Conservation (phyloP, 2,888 invertebrate species). For the Vanessa cardui region DNA sequence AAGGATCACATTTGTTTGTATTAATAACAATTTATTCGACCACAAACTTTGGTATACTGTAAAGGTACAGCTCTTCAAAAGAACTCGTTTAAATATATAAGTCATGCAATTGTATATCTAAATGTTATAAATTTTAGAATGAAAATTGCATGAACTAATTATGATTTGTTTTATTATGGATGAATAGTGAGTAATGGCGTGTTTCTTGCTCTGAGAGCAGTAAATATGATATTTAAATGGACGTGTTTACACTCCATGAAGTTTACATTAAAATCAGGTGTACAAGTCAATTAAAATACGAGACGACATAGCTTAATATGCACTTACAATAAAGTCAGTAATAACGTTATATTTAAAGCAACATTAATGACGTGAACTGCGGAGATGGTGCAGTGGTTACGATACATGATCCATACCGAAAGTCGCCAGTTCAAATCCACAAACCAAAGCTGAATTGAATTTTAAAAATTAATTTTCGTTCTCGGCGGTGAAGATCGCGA, state of each 20-base stretch:
- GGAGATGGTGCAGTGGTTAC: no score
- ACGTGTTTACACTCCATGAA: conserved; percentile 28
- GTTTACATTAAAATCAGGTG: conserved; percentile 5
- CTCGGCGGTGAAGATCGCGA: no score
- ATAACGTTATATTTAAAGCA: no score
- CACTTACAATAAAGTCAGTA: background rate
- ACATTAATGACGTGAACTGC: no score
- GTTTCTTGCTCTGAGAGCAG: conserved; percentile 32
- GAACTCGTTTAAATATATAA: background rate
- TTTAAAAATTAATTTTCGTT: no score
- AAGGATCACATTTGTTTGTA: background rate
- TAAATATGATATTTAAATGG: conserved; percentile 31
- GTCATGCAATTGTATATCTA: conserved; percentile 11
- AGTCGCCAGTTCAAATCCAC: no score
- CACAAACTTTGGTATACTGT: background rate
- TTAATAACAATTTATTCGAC: background rate
- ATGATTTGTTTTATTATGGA: background rate
- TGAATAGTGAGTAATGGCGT: conserved; percentile 21
- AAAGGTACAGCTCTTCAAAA: background rate
- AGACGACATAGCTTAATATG: background rate
- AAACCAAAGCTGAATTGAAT: no score
- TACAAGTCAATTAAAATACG: background rate
- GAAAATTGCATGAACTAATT: conserved; percentile 2
- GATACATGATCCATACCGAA: no score
- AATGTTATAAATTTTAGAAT: background rate